These are phyloP conservation scores for Apantesis nais DNA, from an alignment of 2,888 invertebrate genomes.

Conservation along the genomic window DNA sequence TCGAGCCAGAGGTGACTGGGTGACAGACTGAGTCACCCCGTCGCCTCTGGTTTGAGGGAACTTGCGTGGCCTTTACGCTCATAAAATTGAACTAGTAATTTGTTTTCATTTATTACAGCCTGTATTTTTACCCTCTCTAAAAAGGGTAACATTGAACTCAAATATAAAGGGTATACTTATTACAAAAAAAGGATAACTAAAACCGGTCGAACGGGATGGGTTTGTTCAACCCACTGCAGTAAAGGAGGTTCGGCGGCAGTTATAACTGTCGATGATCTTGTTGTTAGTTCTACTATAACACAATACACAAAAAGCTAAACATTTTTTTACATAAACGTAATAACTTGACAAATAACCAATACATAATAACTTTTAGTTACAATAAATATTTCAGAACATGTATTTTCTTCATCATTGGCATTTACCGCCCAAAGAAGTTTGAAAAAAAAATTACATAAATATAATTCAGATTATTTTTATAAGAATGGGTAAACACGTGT, in stretches of 20 bases:
- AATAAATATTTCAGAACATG: background rate
- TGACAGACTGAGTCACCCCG: background rate
- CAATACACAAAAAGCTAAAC: background rate
- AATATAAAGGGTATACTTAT: background rate
- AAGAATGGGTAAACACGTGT: background rate
- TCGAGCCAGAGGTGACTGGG: no score
- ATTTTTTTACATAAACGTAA: background rate
- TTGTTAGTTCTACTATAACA: background rate
- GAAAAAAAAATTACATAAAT: no score
- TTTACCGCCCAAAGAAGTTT: background rate
- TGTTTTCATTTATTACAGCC: conserved; percentile 1
- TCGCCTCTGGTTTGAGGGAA: background rate
- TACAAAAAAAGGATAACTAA: background rate
- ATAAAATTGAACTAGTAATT: background rate
- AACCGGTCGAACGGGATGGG: background rate
- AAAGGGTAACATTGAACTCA: background rate
- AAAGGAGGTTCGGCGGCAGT: conserved; percentile 1
- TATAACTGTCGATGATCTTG: background rate
- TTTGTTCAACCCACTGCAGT: conserved; percentile 2
- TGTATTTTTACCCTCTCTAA: background rate
- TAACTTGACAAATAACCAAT: background rate
- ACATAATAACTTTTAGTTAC: background rate
- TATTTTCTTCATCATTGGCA: background rate
- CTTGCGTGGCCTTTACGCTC: background rate
- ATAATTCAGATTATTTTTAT: background rate